phyloP scores from a whole-genome alignment of 2,888 invertebrate genomes.

The Netelia melanura region DNA sequence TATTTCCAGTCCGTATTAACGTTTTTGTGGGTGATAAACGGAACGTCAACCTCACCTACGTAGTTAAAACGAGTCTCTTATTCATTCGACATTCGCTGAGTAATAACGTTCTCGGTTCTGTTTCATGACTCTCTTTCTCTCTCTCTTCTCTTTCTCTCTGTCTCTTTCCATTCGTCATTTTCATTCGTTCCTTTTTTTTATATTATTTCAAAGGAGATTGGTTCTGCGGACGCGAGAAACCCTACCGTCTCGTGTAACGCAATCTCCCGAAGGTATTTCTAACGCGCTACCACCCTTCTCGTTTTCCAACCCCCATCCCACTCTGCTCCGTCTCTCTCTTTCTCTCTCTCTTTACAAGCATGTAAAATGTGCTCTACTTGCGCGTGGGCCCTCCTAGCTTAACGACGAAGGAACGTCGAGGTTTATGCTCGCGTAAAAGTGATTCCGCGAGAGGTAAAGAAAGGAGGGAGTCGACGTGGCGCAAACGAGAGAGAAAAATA shows the following conservation, averaged over 20 bases:
- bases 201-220: slow-evolving; percentile 77
- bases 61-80: too few relatives aligned
- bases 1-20: too few relatives aligned
- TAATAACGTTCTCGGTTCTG: slow-evolving; percentile 10
- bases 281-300: slow-evolving; percentile 35
- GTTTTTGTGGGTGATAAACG: too few relatives aligned
- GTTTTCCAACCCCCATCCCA: background rate
- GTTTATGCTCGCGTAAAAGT: slow-evolving; percentile 72
- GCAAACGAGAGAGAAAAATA: slow-evolving; percentile 36
- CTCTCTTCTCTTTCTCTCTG: background rate
- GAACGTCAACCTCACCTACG: too few relatives aligned
- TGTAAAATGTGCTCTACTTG: slow-evolving; percentile 64
- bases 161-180: slow-evolving; percentile 59
- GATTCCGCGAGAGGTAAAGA: slow-evolving; percentile 63
- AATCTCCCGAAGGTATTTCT: slow-evolving; percentile 63
- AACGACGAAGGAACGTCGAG: slow-evolving; percentile 61
- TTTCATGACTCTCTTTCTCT: background rate
- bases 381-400: slow-evolving; percentile 35
- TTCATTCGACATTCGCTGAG: slow-evolving; percentile 63
- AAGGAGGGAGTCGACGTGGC: slow-evolving; percentile 22
- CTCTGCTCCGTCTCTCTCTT: slow-evolving; percentile 4
- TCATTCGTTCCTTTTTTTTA: slow-evolving; percentile 68
- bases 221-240: slow-evolving; percentile 68
- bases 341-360: slow-evolving; percentile 25
- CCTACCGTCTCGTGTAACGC: slow-evolving; percentile 51